Evolutionary conservation across 2,113 vertebrate species (phyloP).

Genomic region (Calonectris borealis): DNA sequence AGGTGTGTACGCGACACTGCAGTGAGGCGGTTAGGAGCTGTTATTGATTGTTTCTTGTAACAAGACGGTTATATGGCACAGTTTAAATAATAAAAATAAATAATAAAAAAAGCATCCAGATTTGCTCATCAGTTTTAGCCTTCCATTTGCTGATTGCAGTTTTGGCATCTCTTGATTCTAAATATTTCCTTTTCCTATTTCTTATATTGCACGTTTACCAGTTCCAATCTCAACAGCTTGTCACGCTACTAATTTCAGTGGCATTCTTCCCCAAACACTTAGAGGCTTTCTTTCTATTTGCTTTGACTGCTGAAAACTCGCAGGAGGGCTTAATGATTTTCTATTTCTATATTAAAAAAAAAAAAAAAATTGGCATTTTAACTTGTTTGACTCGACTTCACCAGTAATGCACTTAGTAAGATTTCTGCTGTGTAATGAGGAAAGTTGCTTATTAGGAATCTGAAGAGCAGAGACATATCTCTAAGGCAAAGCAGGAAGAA

Average conservation of each 20-base stretch:
- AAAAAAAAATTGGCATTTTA: neutral
- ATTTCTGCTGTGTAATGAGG: neutral
- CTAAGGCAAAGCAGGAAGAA: neutral
- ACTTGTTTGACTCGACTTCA: neutral
- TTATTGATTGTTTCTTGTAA: neutral
- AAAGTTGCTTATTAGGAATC: neutral
- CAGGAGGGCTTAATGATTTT: neutral
- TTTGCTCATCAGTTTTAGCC: conserved; percentile 45
- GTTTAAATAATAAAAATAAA: conserved; percentile 53
- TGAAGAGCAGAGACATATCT: neutral
- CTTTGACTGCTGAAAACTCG: neutral
- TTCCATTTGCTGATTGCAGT: conserved; percentile 62
- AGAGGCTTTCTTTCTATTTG: neutral
- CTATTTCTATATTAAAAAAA: neutral
- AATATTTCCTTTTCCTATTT: conserved; percentile 43
- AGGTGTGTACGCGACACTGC: neutral
- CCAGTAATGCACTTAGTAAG: neutral
- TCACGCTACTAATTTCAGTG: neutral
- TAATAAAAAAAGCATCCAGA: conserved; percentile 29
- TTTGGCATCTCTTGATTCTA: conserved; percentile 46
- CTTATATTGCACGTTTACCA: neutral
- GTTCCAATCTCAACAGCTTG: neutral
- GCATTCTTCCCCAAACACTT: neutral
- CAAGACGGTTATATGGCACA: neutral
- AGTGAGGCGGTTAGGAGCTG: neutral